Evolutionary conservation across 2,797 vertebrate genomes (phyloP).

Genomic region (Phoxinus dragarum): DNA sequence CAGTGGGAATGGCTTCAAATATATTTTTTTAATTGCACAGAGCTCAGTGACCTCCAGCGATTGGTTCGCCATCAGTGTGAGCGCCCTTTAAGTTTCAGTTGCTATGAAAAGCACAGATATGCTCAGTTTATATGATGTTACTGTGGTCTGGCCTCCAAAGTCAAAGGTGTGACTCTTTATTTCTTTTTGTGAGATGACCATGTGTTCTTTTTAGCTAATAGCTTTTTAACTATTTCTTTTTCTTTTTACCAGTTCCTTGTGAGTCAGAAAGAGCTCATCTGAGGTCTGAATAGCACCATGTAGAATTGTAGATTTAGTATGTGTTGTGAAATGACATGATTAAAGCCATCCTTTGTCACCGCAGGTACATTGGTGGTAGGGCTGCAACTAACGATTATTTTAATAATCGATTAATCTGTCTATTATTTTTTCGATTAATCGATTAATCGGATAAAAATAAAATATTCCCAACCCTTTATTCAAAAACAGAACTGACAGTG

Average conservation of each 20-base stretch:
- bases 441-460: too few species aligned
- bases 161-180: not conserved
- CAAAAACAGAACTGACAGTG: too few species aligned
- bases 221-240: not conserved
- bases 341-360: slow-evolving; percentile 60
- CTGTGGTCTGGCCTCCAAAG: too few species aligned
- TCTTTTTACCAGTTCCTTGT: not conserved
- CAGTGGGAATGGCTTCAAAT: not conserved
- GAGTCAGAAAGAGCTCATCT: not conserved
- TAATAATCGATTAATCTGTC: too few species aligned
- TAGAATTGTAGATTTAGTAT: slow-evolving; percentile 69
- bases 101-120: not conserved
- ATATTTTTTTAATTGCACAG: too few species aligned
- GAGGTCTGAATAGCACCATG: slow-evolving; percentile 64
- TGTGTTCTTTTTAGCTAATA: not conserved
- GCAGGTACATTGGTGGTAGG: not conserved
- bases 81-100: not conserved
- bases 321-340: slow-evolving; percentile 40
- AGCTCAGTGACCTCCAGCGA: too few species aligned
- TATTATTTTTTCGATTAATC: too few species aligned
- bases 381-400: too few species aligned
- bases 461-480: too few species aligned
- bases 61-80: not conserved
- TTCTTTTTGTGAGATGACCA: not conserved
- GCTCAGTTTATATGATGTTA: too few species aligned